phyloP scores from a whole-genome alignment of 2,797 vertebrate species.

The Setipinna tenuifilis region DNA sequence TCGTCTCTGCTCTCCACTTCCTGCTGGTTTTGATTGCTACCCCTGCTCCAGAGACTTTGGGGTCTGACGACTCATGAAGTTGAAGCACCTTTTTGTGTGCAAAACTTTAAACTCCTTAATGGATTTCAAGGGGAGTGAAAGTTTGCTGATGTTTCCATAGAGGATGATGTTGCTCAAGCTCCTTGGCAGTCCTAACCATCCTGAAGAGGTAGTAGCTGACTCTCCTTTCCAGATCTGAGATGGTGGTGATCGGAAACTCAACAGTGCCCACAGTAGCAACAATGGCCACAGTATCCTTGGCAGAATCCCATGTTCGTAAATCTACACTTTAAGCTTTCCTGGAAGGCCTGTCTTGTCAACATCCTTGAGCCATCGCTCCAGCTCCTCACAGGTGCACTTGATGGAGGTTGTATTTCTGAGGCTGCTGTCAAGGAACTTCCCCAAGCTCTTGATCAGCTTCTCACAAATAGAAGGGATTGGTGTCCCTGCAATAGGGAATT shows the following conservation, averaged over 20 bases:
- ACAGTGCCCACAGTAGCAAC: background rate
- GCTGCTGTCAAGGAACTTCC: slow-evolving; percentile 24
- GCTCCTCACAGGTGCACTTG: slow-evolving; percentile 3
- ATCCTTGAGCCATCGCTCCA: background rate
- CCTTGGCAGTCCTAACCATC: slow-evolving; percentile 32
- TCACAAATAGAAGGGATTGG: slow-evolving; percentile 5
- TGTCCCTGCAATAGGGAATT: background rate
- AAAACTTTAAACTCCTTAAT: slow-evolving; percentile 29
- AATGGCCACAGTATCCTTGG: background rate
- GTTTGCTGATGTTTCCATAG: slow-evolving; percentile 35
- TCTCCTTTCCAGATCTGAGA: slow-evolving; percentile 21
- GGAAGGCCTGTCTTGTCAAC: background rate
- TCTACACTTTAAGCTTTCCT: background rate
- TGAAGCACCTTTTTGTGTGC: background rate
- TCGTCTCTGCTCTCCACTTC: too few species aligned
- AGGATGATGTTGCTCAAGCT: slow-evolving; percentile 36
- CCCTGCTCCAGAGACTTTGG: slow-evolving; percentile 9
- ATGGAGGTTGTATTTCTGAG: background rate
- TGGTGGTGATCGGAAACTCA: background rate
- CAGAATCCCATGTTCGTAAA: background rate
- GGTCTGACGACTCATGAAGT: background rate
- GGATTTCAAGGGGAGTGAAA: slow-evolving; percentile 25
- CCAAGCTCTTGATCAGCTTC: background rate
- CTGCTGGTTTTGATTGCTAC: slow-evolving; percentile 1
- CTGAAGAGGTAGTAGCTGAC: background rate